phyloP scores from a whole-genome alignment of 2,888 invertebrate genomes.

The Diarsia dahlii region DNA sequence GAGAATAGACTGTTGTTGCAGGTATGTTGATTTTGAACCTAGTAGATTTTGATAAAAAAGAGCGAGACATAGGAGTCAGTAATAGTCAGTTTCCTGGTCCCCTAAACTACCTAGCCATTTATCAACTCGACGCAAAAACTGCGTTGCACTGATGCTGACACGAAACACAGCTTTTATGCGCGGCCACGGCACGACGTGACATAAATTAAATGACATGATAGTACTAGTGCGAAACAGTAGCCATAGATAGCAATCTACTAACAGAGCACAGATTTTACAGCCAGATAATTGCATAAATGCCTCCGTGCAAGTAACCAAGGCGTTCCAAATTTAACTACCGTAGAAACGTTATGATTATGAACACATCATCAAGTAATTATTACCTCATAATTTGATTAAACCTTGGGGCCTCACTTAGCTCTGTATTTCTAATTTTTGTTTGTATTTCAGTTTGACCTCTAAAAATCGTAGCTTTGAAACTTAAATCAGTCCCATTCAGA shows the following conservation, averaged over 20 bases:
- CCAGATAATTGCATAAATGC: slow-evolving; percentile 54
- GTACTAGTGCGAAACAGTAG: slow-evolving; percentile 57
- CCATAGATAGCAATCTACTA: slow-evolving; percentile 55
- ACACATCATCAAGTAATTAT: slow-evolving; percentile 23
- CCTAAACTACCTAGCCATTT: slow-evolving; percentile 44
- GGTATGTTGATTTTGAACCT: not conserved
- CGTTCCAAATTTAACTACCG: slow-evolving; percentile 37
- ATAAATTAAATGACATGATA: slow-evolving; percentile 64
- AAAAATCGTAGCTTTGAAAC: slow-evolving; percentile 6
- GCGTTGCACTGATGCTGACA: slow-evolving; percentile 48
- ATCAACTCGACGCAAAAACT: slow-evolving; percentile 61
- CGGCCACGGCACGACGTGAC: slow-evolving; percentile 64
- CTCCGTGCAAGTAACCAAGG: slow-evolving; percentile 41
- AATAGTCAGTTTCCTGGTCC: not conserved
- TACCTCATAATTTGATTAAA: slow-evolving; percentile 34
- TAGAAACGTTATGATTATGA: slow-evolving; percentile 23
- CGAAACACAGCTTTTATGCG: slow-evolving; percentile 64
- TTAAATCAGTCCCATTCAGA: slow-evolving; percentile 8
- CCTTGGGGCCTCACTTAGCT: not conserved
- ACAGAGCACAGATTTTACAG: slow-evolving; percentile 48
- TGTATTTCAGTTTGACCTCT: not conserved
- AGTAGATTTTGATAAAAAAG: not conserved
- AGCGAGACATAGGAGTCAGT: not conserved
- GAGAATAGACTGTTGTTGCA: not conserved
- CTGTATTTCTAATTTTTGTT: not conserved